Conservation (phyloP, 2,888 invertebrate genomes). For the Quadroppia sp. region DNA sequence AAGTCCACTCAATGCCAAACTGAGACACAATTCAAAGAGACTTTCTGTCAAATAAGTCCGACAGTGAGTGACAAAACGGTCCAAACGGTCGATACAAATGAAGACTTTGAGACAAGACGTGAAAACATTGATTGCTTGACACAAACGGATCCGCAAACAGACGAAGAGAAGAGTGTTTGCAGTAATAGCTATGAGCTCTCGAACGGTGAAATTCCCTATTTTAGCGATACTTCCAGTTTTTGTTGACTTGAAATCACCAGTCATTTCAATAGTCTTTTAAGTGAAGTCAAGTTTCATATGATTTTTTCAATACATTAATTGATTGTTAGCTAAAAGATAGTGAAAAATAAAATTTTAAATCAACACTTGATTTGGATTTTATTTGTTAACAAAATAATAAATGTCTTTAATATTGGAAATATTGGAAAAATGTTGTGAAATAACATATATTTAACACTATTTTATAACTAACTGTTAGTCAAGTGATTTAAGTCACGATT, state of each 20-base stretch:
- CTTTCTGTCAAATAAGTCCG: neutral
- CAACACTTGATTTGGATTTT: too few relatives aligned
- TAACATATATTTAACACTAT: too few relatives aligned
- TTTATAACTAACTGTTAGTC: too few relatives aligned
- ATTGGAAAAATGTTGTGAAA: too few relatives aligned
- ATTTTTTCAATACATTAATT: too few relatives aligned
- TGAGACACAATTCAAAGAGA: neutral
- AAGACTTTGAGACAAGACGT: neutral
- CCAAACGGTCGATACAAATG: neutral
- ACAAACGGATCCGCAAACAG: conserved; percentile 4
- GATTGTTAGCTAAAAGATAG: too few relatives aligned
- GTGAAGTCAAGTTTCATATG: too few relatives aligned
- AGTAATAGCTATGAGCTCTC: conserved; percentile 5
- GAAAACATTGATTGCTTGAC: neutral
- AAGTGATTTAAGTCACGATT: too few relatives aligned
- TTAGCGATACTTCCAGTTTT: neutral
- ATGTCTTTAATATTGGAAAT: too few relatives aligned
- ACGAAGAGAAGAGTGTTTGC: neutral
- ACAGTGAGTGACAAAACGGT: neutral
- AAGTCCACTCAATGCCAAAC: neutral
- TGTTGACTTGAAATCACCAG: neutral
- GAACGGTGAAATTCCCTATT: neutral
- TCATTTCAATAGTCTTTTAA: too few relatives aligned
- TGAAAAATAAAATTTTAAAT: too few relatives aligned
- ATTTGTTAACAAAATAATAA: too few relatives aligned